Conservation (phyloP, 2,113 vertebrate species). For the Pollimyrus isidori region DNA sequence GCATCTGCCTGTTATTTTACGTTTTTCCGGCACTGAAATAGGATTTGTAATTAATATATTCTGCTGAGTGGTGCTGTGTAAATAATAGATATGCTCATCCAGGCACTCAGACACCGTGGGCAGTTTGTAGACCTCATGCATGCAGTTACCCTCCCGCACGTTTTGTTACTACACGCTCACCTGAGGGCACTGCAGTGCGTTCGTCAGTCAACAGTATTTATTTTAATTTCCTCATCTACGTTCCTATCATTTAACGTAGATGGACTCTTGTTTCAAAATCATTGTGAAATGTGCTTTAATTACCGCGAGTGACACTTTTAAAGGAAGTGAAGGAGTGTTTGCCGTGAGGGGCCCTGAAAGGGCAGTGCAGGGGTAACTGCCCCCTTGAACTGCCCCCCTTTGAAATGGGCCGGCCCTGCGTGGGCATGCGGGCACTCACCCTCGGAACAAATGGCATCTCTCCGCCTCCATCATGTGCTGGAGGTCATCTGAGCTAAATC, state of each 20-base stretch:
- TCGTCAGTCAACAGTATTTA: not conserved
- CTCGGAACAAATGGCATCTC: not conserved
- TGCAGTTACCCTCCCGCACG: not conserved
- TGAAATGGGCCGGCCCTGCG: not conserved
- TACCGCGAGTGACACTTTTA: not conserved
- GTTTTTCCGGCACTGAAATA: not conserved
- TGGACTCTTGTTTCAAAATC: not conserved
- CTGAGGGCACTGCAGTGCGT: not conserved
- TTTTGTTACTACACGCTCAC: not conserved
- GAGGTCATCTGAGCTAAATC: not conserved
- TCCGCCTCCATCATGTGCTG: not conserved
- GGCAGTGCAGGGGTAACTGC: not conserved
- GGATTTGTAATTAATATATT: not conserved
- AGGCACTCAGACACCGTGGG: not conserved
- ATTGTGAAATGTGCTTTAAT: not conserved
- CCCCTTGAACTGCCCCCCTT: not conserved
- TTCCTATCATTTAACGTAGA: not conserved
- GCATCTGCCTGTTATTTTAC: not conserved
- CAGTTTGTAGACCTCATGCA: not conserved
- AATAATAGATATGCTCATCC: not conserved
- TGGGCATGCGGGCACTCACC: not conserved
- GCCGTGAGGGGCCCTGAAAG: not conserved
- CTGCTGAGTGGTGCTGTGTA: not conserved
- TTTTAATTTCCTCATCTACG: not conserved
- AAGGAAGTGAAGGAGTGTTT: not conserved